Conservation (phyloP, 2,888 invertebrate genomes). For the Sipha maydis region DNA sequence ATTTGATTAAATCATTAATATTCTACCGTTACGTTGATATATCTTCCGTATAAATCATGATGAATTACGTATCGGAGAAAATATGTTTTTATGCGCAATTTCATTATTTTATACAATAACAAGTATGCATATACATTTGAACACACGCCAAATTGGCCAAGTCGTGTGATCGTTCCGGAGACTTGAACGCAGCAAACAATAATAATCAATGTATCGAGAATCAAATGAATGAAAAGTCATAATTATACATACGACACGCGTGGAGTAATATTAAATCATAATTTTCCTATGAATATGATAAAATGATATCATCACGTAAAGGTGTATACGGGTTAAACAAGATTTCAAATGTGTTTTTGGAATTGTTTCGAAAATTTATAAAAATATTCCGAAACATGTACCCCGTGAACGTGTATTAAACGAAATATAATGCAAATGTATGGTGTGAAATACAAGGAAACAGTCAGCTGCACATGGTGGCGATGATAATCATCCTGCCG, state of each 20-base stretch:
- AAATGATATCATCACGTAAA: not conserved
- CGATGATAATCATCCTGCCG: too few relatives aligned
- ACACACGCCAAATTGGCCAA: conserved; percentile 36
- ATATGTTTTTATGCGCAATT: not conserved
- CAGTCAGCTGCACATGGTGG: too few relatives aligned
- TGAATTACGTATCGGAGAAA: not conserved
- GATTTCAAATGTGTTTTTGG: not conserved
- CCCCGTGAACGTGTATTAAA: too few relatives aligned
- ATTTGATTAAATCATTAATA: too few relatives aligned
- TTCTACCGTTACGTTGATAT: too few relatives aligned
- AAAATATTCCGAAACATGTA: too few relatives aligned
- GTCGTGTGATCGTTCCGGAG: conserved; percentile 4
- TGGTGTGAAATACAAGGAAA: too few relatives aligned
- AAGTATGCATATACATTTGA: not conserved
- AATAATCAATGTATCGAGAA: not conserved
- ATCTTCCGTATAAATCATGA: too few relatives aligned
- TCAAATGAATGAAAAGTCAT: not conserved
- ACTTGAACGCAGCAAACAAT: not conserved
- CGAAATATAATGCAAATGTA: too few relatives aligned
- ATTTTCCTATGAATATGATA: not conserved
- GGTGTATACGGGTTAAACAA: not conserved
- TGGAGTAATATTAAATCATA: not conserved
- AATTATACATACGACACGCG: not conserved
- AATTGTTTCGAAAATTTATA: too few relatives aligned
- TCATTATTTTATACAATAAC: not conserved